Evolutionary conservation across 1,140 invertebrate species (phyloP), one percentile per base, ranked within the genome.

Genomic region (Galendromus occidentalis): DNA sequence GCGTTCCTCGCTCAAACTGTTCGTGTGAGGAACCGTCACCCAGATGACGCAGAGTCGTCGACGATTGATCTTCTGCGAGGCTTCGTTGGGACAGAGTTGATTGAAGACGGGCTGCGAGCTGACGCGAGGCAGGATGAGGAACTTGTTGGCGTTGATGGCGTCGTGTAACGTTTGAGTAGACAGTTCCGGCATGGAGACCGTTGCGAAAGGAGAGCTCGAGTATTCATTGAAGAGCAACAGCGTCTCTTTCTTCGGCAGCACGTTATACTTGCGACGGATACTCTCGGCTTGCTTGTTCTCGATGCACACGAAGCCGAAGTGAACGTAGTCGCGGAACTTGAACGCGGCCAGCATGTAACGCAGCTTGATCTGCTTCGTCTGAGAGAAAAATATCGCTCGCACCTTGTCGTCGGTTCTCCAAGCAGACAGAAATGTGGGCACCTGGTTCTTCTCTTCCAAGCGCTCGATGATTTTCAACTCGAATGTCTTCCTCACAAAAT

Each of bases 151-250:
- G 25, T 86, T 82, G 55, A 96, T 85, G 39, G 95, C 82, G 75
- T 94, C 87, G 68, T 86, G 85, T 75, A 96, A 81, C 0, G 88
- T 89, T 66, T 86, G 82, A 29, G 84, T 84, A 12, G 88, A 86
- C 72, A 93, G 88, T 74, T 91, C 87, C 41, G 84, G 79, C 83
- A 91, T 91, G 66, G 84, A 80, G 44, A 94, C 80, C 65, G 86
- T 87, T 30, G 89, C 91, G 64, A 86, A 84, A 1, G 91, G 87
- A 64, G 82, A 80, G 9, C 81, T 78, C 2, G 80, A 80, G 74
- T 91, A 86, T 75, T 96, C 92, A 76, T 95, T 92, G 73, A 96
- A 91, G 51, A 96, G 76, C 63, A 94, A 78, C 65, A 97, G 79
- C 1, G 85, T 88, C 72, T 95, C 90, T 74, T 86, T 81, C 70